Evolutionary conservation across 2,113 vertebrate species (phyloP), one percentile per base, ranked within the genome.

Genomic region (Phocoena sinus): DNA sequence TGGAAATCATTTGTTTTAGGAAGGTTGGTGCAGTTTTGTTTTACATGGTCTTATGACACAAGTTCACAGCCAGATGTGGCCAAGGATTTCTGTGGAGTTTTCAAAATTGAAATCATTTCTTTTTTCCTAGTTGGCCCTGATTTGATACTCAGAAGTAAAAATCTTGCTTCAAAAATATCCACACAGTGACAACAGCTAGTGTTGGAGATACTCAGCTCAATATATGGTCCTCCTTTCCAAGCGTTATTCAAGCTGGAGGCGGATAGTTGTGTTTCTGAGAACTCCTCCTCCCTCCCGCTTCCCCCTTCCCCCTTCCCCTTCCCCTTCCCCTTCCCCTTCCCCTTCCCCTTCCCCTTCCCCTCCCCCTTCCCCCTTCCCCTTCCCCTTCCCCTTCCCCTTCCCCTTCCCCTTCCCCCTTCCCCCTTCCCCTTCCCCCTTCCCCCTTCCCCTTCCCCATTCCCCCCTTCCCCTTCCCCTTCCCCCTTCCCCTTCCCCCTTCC

Each of bases 31-130:
- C 33, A 18, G 44, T 96, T 93, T 81, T 80, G 91, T 86, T 93
- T 84, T 89, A 21, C 83, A 95, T 95, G 63, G 56, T 71, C 94
- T 96, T 81, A 23, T 62, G 70, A 71, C 85, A 80, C 6, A 86
- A 58, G 67, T 95, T 97, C 79, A 73, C 12, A 18, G 74, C 68
- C 58, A 77, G 9, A 8, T 67, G 53, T 92, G 53, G 44, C 86
- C 93, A 89, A 79, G 71, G 86, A 86, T 36, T 63, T 96, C 76
- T 63, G 28, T 82, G 41, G 36, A 58, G n/a, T 71, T 82, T 91
- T 97, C 62, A 76, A 83, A 93, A 93, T 62, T 20, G 80, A 96
- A 44, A 80, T 50, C 31, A 36, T 87, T 74, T 95, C n/a, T 77
- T 53, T 81, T 67, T 95, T 93, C 38, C 4, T 90, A 62, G 20